phyloP scores from a whole-genome alignment of 2,113 vertebrate genomes.

The Colinus virginianus region DNA sequence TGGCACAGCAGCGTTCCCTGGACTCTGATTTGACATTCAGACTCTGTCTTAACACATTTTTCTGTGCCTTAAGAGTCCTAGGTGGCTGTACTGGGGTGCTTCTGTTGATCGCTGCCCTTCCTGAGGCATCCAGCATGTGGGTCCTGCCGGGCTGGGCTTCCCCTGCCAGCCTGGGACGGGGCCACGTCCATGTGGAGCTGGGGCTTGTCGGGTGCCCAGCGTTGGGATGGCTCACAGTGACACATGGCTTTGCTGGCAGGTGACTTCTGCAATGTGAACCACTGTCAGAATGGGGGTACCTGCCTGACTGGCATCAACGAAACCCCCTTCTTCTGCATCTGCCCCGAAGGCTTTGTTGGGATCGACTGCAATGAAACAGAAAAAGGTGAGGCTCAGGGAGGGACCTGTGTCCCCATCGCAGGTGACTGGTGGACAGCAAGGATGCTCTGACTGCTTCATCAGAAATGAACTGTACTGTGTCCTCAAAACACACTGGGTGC shows the following conservation, averaged over 20 bases:
- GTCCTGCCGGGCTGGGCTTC: background rate
- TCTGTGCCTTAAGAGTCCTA: background rate
- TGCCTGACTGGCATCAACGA: conserved; percentile 85
- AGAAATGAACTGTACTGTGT: background rate
- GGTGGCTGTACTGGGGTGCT: background rate
- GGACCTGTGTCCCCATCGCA: background rate
- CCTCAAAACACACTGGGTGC: background rate
- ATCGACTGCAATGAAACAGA: conserved; percentile 89
- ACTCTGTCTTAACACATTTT: background rate
- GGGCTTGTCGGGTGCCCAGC: rapidly evolving
- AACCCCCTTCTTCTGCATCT: conserved; percentile 89
- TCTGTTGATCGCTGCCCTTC: background rate
- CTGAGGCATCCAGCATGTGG: background rate
- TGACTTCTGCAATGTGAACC: conserved; percentile 87
- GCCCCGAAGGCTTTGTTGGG: conserved; percentile 87
- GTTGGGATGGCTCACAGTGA: background rate
- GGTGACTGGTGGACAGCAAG: background rate
- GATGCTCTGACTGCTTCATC: background rate
- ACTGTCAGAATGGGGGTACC: conserved; percentile 91
- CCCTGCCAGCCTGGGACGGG: background rate
- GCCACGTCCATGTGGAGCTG: rapidly evolving
- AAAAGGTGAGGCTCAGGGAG: conserved; percentile 77
- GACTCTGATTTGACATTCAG: background rate
- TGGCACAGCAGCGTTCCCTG: background rate
- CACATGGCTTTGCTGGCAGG: conserved; percentile 72